phyloP scores from a whole-genome alignment of 2,888 invertebrate genomes.

The Athetis lepigone region DNA sequence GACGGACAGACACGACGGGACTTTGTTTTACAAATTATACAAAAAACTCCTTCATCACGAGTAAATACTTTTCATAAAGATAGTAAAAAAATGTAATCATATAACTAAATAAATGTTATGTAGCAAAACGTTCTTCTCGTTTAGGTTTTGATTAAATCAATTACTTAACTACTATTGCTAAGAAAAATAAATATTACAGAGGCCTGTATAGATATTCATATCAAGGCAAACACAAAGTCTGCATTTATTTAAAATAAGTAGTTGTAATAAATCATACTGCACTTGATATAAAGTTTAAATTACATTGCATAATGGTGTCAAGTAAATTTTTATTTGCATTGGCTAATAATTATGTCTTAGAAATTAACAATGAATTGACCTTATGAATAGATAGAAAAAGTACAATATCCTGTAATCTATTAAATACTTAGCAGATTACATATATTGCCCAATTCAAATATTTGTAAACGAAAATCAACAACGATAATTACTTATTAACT shows the following conservation, averaged over 20 bases:
- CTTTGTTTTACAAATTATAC: no score
- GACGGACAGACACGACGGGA: no score
- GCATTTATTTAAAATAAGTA: not conserved
- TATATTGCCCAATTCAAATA: constrained; percentile 39
- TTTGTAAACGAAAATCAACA: constrained; percentile 29
- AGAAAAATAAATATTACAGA: not conserved
- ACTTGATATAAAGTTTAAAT: constrained; percentile 16
- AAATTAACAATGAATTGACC: constrained; percentile 12
- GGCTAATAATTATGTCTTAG: constrained; percentile 4
- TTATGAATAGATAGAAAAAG: not conserved
- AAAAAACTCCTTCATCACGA: no score
- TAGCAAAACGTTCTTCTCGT: not conserved
- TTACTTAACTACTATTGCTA: constrained; percentile 3
- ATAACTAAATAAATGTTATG: not conserved
- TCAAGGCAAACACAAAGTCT: constrained; percentile 10
- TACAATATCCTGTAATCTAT: constrained; percentile 12
- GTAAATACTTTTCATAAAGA: no score
- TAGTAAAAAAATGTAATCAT: no score
- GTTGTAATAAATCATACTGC: constrained; percentile 12
- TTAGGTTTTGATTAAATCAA: not conserved
- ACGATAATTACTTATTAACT: constrained; percentile 1
- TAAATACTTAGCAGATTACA: constrained; percentile 11
- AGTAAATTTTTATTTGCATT: constrained; percentile 19
- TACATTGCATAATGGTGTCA: constrained; percentile 15
- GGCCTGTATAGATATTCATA: not conserved